Evolutionary conservation across 2,888 invertebrate species (phyloP).

Genomic region (Mantis religiosa): DNA sequence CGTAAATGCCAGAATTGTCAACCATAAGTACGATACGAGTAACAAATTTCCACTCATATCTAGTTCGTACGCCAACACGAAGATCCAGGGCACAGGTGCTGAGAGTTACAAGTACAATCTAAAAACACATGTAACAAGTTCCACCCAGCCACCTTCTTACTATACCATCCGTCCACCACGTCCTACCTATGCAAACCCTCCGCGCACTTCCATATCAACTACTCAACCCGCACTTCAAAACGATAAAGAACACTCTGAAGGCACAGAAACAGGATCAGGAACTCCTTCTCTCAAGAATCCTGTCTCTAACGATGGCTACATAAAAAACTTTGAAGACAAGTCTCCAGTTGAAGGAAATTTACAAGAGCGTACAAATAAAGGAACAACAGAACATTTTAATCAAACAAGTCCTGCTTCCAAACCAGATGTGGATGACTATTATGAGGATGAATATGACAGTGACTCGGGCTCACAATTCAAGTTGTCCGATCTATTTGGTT

Average conservation of each 20-base stretch:
- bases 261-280: too few relatives aligned
- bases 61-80: slow-evolving; percentile 67
- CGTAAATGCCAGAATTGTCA: slow-evolving; percentile 12
- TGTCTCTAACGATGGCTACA: neutral
- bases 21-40: slow-evolving; percentile 15
- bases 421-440: neutral
- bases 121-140: slow-evolving; percentile 15
- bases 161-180: slow-evolving; percentile 32
- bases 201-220: neutral
- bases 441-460: neutral
- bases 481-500: neutral
- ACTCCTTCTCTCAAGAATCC: neutral
- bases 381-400: neutral
- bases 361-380: neutral
- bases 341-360: neutral
- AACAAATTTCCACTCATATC: slow-evolving; percentile 64
- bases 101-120: slow-evolving; percentile 21
- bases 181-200: slow-evolving; percentile 19
- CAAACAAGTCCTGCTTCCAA: neutral
- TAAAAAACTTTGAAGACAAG: neutral
- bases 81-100: slow-evolving; percentile 55
- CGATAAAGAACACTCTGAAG: neutral
- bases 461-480: neutral
- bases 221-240: neutral
- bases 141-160: slow-evolving; percentile 32